phyloP scores from a whole-genome alignment of 2,888 invertebrate species.

The Rhogogaster chlorosoma region DNA sequence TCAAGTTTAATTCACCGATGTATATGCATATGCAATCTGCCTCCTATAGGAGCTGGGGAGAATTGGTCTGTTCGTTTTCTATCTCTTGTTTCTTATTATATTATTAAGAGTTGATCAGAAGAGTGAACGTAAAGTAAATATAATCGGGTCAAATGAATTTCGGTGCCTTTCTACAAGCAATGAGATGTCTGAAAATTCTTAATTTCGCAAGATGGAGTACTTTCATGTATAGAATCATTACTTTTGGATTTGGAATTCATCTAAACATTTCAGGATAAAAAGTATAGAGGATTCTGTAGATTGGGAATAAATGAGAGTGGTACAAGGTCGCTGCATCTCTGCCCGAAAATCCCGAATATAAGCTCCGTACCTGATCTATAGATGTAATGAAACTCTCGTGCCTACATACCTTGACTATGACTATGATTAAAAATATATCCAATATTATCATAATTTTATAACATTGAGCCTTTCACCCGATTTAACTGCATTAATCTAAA shows the following conservation, averaged over 20 bases:
- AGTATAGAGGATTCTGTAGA: neutral
- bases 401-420: neutral
- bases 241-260: neutral
- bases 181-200: conserved; percentile 20
- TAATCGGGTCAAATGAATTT: conserved; percentile 45
- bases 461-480: conserved; percentile 42
- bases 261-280: neutral
- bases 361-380: neutral
- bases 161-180: conserved; percentile 42
- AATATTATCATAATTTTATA: conserved; percentile 30
- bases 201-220: conserved; percentile 20
- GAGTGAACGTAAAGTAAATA: conserved; percentile 24
- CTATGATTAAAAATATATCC: conserved; percentile 1
- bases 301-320: conserved; percentile 28
- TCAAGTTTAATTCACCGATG: neutral
- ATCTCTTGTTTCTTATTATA: neutral
- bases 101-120: neutral
- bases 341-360: neutral
- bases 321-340: conserved; percentile 25
- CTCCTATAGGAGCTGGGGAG: neutral
- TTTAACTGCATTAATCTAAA: conserved; percentile 34
- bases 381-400: neutral
- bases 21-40: neutral
- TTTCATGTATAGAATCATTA: neutral
- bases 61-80: neutral